Evolutionary conservation across 1,140 invertebrate species (phyloP).

Genomic region (Danaus melanippus): DNA sequence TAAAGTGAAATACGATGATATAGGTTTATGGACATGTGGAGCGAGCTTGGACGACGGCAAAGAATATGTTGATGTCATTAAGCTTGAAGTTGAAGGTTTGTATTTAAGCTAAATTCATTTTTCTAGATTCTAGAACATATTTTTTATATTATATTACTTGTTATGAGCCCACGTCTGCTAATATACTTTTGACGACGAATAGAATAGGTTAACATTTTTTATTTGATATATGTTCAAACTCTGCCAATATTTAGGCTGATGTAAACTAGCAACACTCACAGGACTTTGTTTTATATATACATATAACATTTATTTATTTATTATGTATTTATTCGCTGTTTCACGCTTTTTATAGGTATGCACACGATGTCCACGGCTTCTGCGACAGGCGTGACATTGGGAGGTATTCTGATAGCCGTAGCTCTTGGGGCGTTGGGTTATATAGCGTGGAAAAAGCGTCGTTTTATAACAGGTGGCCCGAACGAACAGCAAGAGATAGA

Average conservation of each 20-base stretch:
- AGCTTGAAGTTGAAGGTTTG: conserved; percentile 46
- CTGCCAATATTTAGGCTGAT: no score
- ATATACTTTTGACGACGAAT: no score
- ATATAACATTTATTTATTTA: no score
- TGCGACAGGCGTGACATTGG: conserved; percentile 41
- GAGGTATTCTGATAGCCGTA: conserved; percentile 29
- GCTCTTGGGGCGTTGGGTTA: conserved; percentile 34
- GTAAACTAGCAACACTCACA: no score
- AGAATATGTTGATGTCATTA: conserved; percentile 44
- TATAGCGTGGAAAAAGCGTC: conserved; percentile 42
- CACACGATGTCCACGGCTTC: conserved; percentile 53
- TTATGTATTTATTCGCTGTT: background rate
- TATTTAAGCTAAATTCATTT: background rate
- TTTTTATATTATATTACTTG: no score
- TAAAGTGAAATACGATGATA: conserved; percentile 47
- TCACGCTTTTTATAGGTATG: conserved; percentile 29
- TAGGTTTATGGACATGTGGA: conserved; percentile 51
- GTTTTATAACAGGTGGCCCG: conserved; percentile 25
- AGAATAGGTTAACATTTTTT: no score
- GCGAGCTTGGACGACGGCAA: conserved; percentile 47
- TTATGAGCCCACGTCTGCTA: no score
- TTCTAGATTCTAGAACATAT: no score
- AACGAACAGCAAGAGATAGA: conserved; percentile 29
- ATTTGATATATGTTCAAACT: no score
- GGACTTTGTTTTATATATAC: no score